A percentile compares a stretch with the other conserved stretches of the same genome.
These are phyloP conservation scores for Nycticryphes semicollaris DNA, from an alignment of 2,113 vertebrate species.

Conservation along the genomic window DNA sequence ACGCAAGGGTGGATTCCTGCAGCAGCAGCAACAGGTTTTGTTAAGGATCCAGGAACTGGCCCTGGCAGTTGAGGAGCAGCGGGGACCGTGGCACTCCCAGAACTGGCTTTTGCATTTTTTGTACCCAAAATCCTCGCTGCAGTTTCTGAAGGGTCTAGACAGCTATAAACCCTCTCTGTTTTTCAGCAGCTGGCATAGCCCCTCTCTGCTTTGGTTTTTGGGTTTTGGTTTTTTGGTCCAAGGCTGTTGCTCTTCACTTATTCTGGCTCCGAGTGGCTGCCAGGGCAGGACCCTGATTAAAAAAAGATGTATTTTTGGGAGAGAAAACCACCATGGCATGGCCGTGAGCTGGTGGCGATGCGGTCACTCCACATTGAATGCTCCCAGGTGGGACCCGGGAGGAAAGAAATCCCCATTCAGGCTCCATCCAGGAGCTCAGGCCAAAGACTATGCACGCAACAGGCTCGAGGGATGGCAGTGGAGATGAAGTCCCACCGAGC, in stretches of 20 bases:
- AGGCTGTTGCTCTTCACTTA: not conserved
- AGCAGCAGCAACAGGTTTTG: not conserved
- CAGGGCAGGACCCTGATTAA: not conserved
- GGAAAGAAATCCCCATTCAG: not conserved
- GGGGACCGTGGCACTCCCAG: not conserved
- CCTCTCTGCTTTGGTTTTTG: not conserved
- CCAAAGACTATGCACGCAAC: not conserved
- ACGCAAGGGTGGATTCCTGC: not conserved
- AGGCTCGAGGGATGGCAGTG: not conserved
- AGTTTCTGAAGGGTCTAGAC: slow-evolving; percentile 8
- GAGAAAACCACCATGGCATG: not conserved
- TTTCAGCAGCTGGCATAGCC: not conserved
- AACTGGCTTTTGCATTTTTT: not conserved
- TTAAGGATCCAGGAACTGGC: not conserved
- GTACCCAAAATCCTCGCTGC: not conserved
- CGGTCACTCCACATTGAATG: not conserved
- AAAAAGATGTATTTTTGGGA: not conserved
- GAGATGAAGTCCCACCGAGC: not conserved
- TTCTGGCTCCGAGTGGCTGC: not conserved
- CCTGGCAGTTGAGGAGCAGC: not conserved
- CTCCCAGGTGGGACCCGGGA: not conserved
- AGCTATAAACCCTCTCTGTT: not conserved
- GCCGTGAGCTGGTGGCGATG: not conserved
- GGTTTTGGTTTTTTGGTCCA: not conserved
- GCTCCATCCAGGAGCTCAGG: not conserved